Conservation (phyloP, 2,113 vertebrate genomes). For the Neolamprologus kungweensis region DNA sequence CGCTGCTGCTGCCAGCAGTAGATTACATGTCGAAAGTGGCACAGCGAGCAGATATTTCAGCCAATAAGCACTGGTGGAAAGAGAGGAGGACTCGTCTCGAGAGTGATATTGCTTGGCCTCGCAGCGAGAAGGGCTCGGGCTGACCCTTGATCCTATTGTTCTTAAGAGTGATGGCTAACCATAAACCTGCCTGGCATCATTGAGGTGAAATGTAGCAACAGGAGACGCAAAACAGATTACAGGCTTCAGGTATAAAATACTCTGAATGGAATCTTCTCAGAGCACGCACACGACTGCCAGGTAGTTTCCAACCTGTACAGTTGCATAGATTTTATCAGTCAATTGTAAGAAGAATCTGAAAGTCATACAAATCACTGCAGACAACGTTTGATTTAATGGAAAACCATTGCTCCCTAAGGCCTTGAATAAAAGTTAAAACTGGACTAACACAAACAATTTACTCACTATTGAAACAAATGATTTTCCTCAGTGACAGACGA, state of each 20-base stretch:
- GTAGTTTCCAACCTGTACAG: not conserved
- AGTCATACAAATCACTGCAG: constrained; percentile 1
- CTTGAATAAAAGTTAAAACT: not conserved
- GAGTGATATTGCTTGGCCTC: constrained; percentile 26
- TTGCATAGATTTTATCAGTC: not conserved
- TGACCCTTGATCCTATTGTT: constrained; percentile 60
- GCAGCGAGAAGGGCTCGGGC: not conserved
- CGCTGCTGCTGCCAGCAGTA: constrained; percentile 27
- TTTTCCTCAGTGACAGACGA: not conserved
- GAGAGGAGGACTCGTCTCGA: not conserved
- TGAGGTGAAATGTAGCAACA: constrained; percentile 45
- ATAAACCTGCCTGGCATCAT: constrained; percentile 57
- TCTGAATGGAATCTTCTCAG: constrained; percentile 3
- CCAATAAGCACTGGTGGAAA: constrained; percentile 25
- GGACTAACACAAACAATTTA: not conserved
- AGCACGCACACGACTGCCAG: not conserved
- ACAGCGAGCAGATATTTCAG: constrained; percentile 60
- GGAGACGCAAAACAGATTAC: constrained; percentile 35
- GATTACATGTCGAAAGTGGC: constrained; percentile 65
- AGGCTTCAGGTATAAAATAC: constrained; percentile 14
- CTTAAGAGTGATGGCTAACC: constrained; percentile 55
- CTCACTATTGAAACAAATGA: not conserved
- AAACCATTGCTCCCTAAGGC: not conserved
- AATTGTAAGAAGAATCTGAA: not conserved
- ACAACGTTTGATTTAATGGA: not conserved